Evolutionary conservation across 1,140 invertebrate species (phyloP).

Genomic region (Schlechtendalia chinensis): DNA sequence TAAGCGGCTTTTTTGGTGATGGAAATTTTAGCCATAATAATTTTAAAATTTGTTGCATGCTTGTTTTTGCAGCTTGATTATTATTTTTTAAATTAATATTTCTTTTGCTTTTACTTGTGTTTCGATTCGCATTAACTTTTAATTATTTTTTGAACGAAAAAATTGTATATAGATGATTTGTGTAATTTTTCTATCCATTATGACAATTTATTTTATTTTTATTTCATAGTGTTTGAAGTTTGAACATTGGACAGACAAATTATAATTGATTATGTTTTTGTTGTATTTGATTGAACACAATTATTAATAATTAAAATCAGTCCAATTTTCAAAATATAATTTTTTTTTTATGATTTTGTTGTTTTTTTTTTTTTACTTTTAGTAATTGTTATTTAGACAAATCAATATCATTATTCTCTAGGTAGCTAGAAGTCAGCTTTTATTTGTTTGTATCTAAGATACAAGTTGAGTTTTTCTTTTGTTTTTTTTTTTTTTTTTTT

Average conservation of each 20-base stretch:
- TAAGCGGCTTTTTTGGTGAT: constrained; percentile 34
- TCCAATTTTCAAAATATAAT: constrained; percentile 27
- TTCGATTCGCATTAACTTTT: constrained; percentile 16
- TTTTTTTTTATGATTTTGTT: constrained; percentile 20
- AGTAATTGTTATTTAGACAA: constrained; percentile 26
- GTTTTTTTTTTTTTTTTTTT: no score
- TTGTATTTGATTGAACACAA: constrained; percentile 23
- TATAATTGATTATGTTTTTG: constrained; percentile 16
- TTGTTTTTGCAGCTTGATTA: constrained; percentile 39
- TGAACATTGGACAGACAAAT: constrained; percentile 31
- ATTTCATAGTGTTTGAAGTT: constrained; percentile 38
- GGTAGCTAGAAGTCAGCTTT: constrained; percentile 15
- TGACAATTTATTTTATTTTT: constrained; percentile 23
- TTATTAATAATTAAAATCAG: constrained; percentile 13
- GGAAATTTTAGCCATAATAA: background rate
- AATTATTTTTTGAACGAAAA: constrained; percentile 12
- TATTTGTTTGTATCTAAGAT: constrained; percentile 30
- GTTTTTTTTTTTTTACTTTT: constrained; percentile 26
- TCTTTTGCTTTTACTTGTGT: constrained; percentile 24
- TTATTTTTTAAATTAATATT: constrained; percentile 8
- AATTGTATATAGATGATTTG: constrained; percentile 11
- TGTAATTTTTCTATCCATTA: constrained; percentile 26
- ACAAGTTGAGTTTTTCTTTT: constrained; percentile 38
- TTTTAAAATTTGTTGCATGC: constrained; percentile 30
- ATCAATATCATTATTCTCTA: constrained; percentile 19